Percentiles rank a stretch among this genome's conserved stretches.
phyloP scores from a whole-genome alignment of 1,140 invertebrate species.

The Frieseomelitta varia region DNA sequence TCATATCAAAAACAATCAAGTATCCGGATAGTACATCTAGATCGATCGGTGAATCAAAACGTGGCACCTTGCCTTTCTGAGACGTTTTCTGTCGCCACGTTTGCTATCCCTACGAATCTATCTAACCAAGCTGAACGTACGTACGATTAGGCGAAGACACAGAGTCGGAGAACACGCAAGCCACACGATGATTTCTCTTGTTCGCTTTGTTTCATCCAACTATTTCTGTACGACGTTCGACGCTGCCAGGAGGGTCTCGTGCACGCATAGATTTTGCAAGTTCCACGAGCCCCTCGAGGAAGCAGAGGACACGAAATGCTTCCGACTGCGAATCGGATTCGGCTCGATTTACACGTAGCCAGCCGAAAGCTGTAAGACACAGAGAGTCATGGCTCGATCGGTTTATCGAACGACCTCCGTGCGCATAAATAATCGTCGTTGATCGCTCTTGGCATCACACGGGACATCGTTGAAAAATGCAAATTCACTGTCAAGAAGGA shows the following conservation, averaged over 20 bases:
- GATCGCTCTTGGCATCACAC: background rate
- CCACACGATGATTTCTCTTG: background rate
- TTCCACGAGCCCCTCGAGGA: conserved; percentile 1
- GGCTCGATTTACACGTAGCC: conserved; percentile 15
- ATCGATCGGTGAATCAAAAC: background rate
- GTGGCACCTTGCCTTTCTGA: background rate
- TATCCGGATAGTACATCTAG: background rate
- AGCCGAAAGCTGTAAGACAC: background rate
- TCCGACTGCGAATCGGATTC: conserved; percentile 24
- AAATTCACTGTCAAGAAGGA: background rate
- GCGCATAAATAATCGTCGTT: background rate
- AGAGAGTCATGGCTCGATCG: background rate
- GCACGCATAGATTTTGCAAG: background rate
- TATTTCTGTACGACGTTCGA: conserved; percentile 59
- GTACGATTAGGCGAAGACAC: background rate
- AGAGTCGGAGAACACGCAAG: conserved; percentile 13
- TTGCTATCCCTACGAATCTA: background rate
- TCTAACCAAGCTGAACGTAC: background rate
- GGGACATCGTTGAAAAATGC: background rate
- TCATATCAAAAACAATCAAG: too few species aligned
- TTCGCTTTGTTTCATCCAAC: conserved; percentile 41
- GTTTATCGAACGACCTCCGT: background rate
- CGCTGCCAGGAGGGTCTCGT: background rate
- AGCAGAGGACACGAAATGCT: conserved; percentile 18
- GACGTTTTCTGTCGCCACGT: background rate